These are phyloP conservation scores for Cotesia typhae DNA, from an alignment of 1,140 invertebrate species.

Conservation along the genomic window DNA sequence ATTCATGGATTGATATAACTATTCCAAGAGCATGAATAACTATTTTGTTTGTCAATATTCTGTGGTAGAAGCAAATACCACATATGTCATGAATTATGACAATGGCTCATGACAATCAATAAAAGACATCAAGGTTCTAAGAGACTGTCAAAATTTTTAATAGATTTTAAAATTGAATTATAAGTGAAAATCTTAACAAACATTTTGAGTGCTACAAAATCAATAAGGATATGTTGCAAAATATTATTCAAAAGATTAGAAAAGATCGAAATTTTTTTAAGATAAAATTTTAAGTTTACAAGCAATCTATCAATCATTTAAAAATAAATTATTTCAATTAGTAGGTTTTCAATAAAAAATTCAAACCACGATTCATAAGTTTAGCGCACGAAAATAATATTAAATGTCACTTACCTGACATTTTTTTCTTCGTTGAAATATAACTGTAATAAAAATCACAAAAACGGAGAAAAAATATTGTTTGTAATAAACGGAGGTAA, in stretches of 20 bases:
- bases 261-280: too few relatives aligned
- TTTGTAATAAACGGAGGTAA: background rate
- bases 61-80: conserved; percentile 5
- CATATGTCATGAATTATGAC: background rate
- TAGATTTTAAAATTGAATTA: background rate
- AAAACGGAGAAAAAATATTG: too few relatives aligned
- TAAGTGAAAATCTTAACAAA: too few relatives aligned
- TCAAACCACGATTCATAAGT: background rate
- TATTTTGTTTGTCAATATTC: conserved; percentile 27
- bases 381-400: background rate
- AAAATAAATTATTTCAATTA: too few relatives aligned
- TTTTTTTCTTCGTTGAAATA: background rate
- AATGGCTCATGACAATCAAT: conserved; percentile 1
- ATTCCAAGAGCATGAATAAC: conserved; percentile 12
- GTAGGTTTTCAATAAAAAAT: too few relatives aligned
- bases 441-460: too few relatives aligned
- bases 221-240: too few relatives aligned
- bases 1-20: background rate
- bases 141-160: background rate
- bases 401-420: conserved; percentile 1
- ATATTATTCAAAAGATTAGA: too few relatives aligned
- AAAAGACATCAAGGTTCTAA: background rate
- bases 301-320: too few relatives aligned
- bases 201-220: too few relatives aligned
- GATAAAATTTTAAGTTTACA: too few relatives aligned